Evolutionary conservation across 1,140 invertebrate species (phyloP).

Genomic region (Battus philenor): DNA sequence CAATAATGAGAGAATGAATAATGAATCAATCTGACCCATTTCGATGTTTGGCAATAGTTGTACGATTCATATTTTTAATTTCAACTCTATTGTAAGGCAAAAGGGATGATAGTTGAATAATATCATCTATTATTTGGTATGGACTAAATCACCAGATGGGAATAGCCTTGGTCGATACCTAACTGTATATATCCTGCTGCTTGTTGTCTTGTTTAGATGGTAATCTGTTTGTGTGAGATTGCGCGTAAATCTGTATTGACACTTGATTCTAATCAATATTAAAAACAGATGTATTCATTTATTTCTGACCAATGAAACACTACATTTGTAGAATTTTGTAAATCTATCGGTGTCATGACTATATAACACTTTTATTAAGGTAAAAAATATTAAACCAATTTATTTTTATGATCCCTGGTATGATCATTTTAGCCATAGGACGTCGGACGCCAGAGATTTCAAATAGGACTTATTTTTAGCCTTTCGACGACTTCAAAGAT

Average conservation of each 20-base stretch:
- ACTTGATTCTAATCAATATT: neutral
- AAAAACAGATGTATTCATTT: no score
- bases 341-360: no score
- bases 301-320: no score
- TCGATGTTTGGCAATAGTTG: constrained; percentile 6
- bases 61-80: neutral
- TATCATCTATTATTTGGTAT: neutral
- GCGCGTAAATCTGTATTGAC: neutral
- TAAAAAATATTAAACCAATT: no score
- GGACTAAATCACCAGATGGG: neutral
- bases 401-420: no score
- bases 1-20: constrained; percentile 13
- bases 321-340: no score
- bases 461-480: no score
- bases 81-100: constrained; percentile 2
- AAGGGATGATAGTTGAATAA: constrained; percentile 1
- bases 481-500: no score
- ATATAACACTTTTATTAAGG: no score
- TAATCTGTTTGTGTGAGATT: neutral
- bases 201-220: constrained; percentile 9
- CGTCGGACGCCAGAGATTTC: no score
- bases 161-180: constrained; percentile 1
- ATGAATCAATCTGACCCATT: constrained; percentile 11
- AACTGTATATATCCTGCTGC: neutral
- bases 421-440: no score